A percentile compares a stretch with the other conserved stretches of the same genome.
Conservation (phyloP, 2,888 invertebrate genomes). For the Blastobasis lacticolella region DNA sequence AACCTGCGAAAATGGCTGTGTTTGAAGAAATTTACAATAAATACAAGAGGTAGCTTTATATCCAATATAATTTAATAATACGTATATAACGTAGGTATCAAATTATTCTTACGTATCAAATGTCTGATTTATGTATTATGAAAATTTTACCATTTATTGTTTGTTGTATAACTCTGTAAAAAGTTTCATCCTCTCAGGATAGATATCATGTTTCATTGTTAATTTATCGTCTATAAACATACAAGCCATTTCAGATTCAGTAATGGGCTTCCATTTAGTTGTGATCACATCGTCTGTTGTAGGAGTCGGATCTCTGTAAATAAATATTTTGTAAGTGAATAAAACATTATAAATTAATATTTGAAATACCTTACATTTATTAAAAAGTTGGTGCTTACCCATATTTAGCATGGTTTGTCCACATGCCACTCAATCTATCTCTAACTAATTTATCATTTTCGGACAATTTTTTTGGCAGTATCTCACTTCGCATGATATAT, state of each 20-base stretch:
- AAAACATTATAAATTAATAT: background rate
- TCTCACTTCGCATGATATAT: slow-evolving; percentile 64
- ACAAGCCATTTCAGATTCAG: slow-evolving; percentile 30
- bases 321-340: background rate
- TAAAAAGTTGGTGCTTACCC: slow-evolving; percentile 39
- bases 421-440: slow-evolving; percentile 65
- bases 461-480: slow-evolving; percentile 28
- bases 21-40: slow-evolving; percentile 32
- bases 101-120: slow-evolving; percentile 1
- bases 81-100: background rate
- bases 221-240: slow-evolving; percentile 45
- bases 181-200: slow-evolving; percentile 40
- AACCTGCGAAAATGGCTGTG: slow-evolving; percentile 29
- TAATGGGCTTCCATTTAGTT: slow-evolving; percentile 47
- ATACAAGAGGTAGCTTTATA: slow-evolving; percentile 22
- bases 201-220: slow-evolving; percentile 42
- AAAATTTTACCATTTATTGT: background rate
- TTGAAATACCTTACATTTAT: background rate
- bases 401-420: slow-evolving; percentile 78
- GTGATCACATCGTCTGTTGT: slow-evolving; percentile 29
- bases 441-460: slow-evolving; percentile 47
- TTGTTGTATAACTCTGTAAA: slow-evolving; percentile 41
- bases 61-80: background rate
- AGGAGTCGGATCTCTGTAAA: slow-evolving; percentile 58
- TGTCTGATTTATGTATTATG: slow-evolving; percentile 7